Conservation (phyloP, 2,888 invertebrate genomes). For the Meiosimyza decipiens region DNA sequence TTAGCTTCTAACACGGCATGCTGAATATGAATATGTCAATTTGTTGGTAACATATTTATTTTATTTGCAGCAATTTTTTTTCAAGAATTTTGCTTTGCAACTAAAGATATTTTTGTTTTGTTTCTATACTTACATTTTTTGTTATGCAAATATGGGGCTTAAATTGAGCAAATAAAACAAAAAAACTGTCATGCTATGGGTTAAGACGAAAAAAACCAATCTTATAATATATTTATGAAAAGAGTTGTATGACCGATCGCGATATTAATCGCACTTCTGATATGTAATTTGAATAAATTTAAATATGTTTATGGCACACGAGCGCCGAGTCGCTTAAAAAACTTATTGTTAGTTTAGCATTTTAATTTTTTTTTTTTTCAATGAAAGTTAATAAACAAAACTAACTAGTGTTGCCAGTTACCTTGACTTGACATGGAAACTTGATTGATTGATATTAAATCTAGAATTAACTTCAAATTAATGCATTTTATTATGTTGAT, state of each 20-base stretch:
- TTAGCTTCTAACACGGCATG: not conserved
- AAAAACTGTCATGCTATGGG: constrained; percentile 3
- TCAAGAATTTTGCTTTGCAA: not conserved
- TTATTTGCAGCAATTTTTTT: not conserved
- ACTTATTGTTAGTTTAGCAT: not conserved
- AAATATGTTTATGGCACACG: constrained; percentile 28
- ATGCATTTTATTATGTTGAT: constrained; percentile 25
- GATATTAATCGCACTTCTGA: constrained; percentile 26
- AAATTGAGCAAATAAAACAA: constrained; percentile 23
- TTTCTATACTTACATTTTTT: too few species aligned
- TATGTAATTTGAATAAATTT: constrained; percentile 27
- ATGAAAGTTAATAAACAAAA: not conserved
- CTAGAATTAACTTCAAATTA: constrained; percentile 23
- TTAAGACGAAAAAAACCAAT: too few species aligned
- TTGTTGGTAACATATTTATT: constrained; percentile 12
- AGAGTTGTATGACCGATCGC: constrained; percentile 15
- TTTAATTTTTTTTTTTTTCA: not conserved
- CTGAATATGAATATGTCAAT: constrained; percentile 16
- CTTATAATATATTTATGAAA: too few species aligned
- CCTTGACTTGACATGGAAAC: constrained; percentile 8
- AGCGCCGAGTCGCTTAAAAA: not conserved
- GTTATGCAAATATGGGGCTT: too few species aligned
- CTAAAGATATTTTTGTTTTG: too few species aligned
- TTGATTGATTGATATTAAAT: constrained; percentile 31
- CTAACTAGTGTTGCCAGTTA: constrained; percentile 4